Base-by-base conservation (phyloP, 92 coral and sea anemone species). In the Heteractis magnifica region DNA sequence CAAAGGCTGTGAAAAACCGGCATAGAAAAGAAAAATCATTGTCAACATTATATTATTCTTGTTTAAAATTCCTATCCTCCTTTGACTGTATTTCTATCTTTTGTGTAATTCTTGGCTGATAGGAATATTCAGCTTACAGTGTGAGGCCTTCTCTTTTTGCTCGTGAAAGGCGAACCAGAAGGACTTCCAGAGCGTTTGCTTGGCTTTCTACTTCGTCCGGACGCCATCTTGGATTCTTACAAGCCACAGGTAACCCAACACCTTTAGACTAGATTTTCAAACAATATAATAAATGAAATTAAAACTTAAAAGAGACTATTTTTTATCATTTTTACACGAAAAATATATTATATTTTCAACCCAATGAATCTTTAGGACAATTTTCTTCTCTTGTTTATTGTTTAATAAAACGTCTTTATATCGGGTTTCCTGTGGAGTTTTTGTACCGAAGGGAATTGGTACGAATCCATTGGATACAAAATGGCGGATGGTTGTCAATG, bases 141-240 rank as follows among this genome's bases (percentile, higher is more conserved):
- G 52, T 82, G 49, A 62, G 97, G 92, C 79, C 97, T 94, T 92
- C 81, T 94, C 77, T 90, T 91, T 86, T 92, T 97, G 78, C 86
- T 86, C 51, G 94, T 82, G 72, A 86, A 81, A 48, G 89, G 88
- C 68, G 91, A 56, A 10, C 85, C 80, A 34, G 85, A 87, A 20
- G 98, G 95, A 84, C 98, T 90, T 10, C 77, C 82, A 44, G 98
- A 84, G 49, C 98, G 93, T 71, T 94, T 94, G 8, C 90, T 71
- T 64, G 71, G 26, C 80, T 90, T 95, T 60, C 89, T 88, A 77
- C 95, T 88, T 76, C 95, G 78, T 75, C 91, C 86, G 60, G 98
- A 89, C 89, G 98, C 98, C 98, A 95, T 95, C 82, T 90, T 93
- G 94, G 49, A 62, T 78, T 51, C 72, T 50, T 19, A 49, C 4